Percentiles rank a stretch among this genome's conserved stretches.
Conservation (phyloP, 2,888 invertebrate species). For the Noctuana brunneofusca region DNA sequence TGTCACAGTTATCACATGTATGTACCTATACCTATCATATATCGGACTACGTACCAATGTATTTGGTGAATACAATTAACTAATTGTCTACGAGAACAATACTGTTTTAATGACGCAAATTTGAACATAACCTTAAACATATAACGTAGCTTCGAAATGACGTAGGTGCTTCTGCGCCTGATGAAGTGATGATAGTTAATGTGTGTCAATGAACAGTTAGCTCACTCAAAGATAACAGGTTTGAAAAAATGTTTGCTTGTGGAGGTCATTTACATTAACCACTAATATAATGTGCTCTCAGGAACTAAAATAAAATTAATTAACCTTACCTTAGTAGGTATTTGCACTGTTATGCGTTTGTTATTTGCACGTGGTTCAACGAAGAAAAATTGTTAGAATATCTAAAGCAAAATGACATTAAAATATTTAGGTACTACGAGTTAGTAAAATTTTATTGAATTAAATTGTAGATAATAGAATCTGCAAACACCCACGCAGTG, state of each 20-base stretch:
- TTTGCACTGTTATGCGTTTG: too few relatives aligned
- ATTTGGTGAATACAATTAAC: neutral
- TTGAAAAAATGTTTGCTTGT: slow-evolving; percentile 16
- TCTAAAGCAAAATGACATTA: too few relatives aligned
- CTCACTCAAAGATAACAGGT: slow-evolving; percentile 27
- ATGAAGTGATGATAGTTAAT: slow-evolving; percentile 31
- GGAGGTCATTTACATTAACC: neutral
- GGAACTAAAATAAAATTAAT: neutral
- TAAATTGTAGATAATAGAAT: too few relatives aligned
- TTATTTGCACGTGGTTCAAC: too few relatives aligned
- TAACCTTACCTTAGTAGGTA: too few relatives aligned
- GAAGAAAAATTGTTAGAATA: too few relatives aligned
- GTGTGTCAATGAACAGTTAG: slow-evolving; percentile 38
- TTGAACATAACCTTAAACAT: slow-evolving; percentile 29
- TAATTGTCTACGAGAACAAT: neutral
- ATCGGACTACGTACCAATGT: neutral
- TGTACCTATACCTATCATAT: too few relatives aligned
- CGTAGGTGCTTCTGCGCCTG: slow-evolving; percentile 24
- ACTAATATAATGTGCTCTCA: neutral
- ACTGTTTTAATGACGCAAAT: neutral
- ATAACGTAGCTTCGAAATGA: slow-evolving; percentile 26
- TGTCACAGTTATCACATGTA: neutral
- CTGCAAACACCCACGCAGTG: too few relatives aligned
- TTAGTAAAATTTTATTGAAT: too few relatives aligned
- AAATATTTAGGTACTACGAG: too few relatives aligned